Percentiles rank a stretch among this genome's conserved stretches.
These are phyloP conservation scores for Megaceryle torquata DNA, from an alignment of 2,113 vertebrate genomes.

Conservation along the genomic window DNA sequence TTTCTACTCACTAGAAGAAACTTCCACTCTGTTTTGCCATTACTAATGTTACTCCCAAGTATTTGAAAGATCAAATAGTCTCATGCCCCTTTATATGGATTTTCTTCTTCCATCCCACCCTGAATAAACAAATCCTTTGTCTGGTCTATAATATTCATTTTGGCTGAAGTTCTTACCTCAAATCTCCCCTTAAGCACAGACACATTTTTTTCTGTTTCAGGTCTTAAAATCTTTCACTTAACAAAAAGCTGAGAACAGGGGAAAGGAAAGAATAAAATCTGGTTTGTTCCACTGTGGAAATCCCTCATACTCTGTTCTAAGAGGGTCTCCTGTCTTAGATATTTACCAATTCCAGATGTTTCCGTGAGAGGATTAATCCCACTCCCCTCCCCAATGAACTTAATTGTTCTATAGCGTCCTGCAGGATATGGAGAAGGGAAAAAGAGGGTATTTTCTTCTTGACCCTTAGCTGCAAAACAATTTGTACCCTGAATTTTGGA, in stretches of 20 bases:
- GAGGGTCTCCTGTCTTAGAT: slow-evolving; percentile 14
- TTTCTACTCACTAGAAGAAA: not conserved
- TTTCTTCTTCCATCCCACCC: not conserved
- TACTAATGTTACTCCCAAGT: not conserved
- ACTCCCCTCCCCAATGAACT: not conserved
- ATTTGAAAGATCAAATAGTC: not conserved
- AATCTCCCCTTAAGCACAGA: not conserved
- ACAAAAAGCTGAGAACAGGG: slow-evolving; percentile 9
- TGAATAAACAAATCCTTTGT: slow-evolving; percentile 25
- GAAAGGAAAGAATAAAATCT: slow-evolving; percentile 33
- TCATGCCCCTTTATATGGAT: not conserved
- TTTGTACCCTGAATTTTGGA: slow-evolving; percentile 19
- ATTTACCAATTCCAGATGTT: slow-evolving; percentile 57
- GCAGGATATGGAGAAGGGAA: slow-evolving; percentile 14
- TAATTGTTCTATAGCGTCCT: slow-evolving; percentile 31
- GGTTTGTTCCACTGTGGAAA: slow-evolving; percentile 36
- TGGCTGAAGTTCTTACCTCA: not conserved
- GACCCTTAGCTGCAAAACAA: slow-evolving; percentile 12
- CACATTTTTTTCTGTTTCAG: not conserved
- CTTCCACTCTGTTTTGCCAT: not conserved
- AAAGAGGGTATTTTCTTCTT: slow-evolving; percentile 16
- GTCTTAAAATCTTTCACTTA: not conserved
- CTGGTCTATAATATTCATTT: not conserved
- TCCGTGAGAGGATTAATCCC: slow-evolving; percentile 9
- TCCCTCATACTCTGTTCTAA: not conserved